A percentile compares a stretch with the other conserved stretches of the same genome.
phyloP scores from a whole-genome alignment of 1,140 invertebrate species.

The Scylla paramamosain region DNA sequence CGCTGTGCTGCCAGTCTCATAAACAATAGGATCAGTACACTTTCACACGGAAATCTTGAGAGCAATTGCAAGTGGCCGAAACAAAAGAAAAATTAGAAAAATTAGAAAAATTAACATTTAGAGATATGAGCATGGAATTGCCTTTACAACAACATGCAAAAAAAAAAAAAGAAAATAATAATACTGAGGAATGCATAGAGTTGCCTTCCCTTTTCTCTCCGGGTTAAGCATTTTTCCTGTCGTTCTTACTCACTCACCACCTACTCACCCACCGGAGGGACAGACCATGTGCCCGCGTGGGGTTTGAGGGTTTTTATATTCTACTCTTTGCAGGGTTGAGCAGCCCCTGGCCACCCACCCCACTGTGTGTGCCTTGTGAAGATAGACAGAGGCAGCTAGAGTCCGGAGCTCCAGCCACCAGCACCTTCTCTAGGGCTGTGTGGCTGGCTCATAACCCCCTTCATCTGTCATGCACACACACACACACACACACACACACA shows the following conservation, averaged over 20 bases:
- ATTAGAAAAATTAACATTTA: not conserved
- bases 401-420: conserved; percentile 52
- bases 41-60: conserved; percentile 39
- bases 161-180: too few relatives aligned
- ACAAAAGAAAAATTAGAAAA: not conserved
- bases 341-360: conserved; percentile 61
- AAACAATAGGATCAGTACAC: conserved; percentile 61
- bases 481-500: conserved; percentile 32
- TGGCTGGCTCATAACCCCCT: conserved; percentile 52
- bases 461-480: conserved; percentile 21
- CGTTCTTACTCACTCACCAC: not conserved
- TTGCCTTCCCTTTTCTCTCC: not conserved
- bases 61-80: not conserved
- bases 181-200: not conserved
- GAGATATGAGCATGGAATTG: not conserved
- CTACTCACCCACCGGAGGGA: not conserved
- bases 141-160: not conserved
- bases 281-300: not conserved
- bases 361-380: conserved; percentile 70
- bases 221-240: not conserved
- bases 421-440: conserved; percentile 47
- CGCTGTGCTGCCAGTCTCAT: conserved; percentile 64
- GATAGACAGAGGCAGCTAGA: conserved; percentile 55
- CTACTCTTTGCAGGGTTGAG: conserved; percentile 74
- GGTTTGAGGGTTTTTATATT: conserved; percentile 73